These are phyloP conservation scores for Gambusia holbrooki DNA, from an alignment of 2,113 vertebrate species.

Conservation along the genomic window DNA sequence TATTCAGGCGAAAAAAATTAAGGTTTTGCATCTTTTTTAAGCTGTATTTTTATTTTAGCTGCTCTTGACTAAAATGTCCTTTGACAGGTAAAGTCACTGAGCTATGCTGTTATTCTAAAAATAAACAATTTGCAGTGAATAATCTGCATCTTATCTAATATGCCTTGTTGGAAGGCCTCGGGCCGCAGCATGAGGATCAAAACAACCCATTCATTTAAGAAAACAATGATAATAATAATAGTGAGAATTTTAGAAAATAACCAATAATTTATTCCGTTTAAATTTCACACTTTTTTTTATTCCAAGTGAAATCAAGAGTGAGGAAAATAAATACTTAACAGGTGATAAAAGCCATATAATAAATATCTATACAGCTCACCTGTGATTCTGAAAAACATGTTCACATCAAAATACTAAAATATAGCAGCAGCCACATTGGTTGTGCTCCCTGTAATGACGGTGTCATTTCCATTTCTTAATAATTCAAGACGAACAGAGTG, in stretches of 20 bases:
- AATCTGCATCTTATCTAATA: not conserved
- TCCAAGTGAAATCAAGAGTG: constrained; percentile 73
- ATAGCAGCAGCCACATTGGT: constrained; percentile 73
- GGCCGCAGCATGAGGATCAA: not conserved
- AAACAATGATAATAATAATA: constrained; percentile 21
- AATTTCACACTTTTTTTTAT: constrained; percentile 72
- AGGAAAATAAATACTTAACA: constrained; percentile 53
- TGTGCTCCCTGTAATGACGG: constrained; percentile 55
- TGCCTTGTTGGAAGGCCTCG: not conserved
- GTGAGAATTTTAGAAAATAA: constrained; percentile 71
- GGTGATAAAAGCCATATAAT: constrained; percentile 34
- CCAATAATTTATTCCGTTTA: constrained; percentile 78
- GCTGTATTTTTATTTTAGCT: not conserved
- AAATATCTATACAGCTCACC: constrained; percentile 41
- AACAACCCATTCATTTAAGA: not conserved
- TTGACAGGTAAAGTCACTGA: not conserved
- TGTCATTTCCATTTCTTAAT: constrained; percentile 50
- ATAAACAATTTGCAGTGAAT: too few species aligned
- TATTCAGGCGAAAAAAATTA: not conserved
- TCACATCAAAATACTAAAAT: constrained; percentile 73
- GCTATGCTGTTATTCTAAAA: too few species aligned
- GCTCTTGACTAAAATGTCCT: not conserved
- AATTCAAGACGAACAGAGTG: constrained; percentile 51
- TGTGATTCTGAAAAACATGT: constrained; percentile 52
- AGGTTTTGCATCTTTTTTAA: not conserved